phyloP scores from a whole-genome alignment of 2,113 vertebrate species.

The Cygnus buccinator region DNA sequence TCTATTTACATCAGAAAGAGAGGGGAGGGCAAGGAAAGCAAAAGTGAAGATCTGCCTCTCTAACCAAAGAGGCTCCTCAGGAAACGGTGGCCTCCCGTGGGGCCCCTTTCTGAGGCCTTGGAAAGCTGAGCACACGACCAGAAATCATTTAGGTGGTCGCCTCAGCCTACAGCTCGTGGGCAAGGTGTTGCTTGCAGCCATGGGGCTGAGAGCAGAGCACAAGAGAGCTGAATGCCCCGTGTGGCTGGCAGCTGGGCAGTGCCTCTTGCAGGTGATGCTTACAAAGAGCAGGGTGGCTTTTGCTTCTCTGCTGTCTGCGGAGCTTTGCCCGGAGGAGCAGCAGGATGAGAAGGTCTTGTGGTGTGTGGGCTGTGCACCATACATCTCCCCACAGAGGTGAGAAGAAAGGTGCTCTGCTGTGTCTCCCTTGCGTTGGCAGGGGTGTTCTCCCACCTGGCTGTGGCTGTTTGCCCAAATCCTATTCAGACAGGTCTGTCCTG shows the following conservation, averaged over 20 bases:
- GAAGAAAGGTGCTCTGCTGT: neutral
- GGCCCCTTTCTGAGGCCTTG: neutral
- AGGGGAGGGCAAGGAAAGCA: neutral
- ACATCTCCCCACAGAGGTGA: accelerated
- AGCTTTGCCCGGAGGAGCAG: neutral
- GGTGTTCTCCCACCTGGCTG: neutral
- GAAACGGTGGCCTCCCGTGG: neutral
- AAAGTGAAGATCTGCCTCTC: neutral
- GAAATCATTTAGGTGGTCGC: neutral
- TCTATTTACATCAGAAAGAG: neutral
- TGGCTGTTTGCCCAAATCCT: neutral
- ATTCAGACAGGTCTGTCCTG: neutral
- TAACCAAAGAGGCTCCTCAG: neutral
- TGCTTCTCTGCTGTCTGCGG: neutral
- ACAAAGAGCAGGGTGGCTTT: neutral
- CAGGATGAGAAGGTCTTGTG: neutral
- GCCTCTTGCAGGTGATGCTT: neutral
- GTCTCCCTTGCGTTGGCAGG: accelerated
- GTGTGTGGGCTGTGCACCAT: neutral
- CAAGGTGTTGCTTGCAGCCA: neutral
- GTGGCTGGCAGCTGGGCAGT: neutral
- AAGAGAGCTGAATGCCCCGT: neutral
- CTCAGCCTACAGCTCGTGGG: neutral
- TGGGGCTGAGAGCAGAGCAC: neutral
- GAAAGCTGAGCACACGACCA: neutral